Conservation (phyloP, 2,797 vertebrate species). For the Nannoperca australis region DNA sequence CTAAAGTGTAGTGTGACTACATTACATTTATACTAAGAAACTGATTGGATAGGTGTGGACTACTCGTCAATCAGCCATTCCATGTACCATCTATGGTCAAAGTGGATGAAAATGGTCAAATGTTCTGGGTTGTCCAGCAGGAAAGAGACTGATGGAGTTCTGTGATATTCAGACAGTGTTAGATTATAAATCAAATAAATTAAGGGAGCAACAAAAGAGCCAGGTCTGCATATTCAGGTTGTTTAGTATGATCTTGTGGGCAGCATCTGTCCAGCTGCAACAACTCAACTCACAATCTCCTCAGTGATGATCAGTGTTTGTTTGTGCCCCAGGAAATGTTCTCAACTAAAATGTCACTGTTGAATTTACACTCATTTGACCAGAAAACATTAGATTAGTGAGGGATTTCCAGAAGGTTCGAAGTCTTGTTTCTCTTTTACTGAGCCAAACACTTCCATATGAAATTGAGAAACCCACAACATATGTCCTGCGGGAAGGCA, state of each 20-base stretch:
- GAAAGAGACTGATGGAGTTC: slow-evolving; percentile 7
- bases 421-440: neutral
- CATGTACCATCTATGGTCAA: neutral
- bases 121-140: neutral
- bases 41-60: neutral
- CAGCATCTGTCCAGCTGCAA: neutral
- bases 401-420: neutral
- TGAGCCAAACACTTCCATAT: neutral
- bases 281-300: neutral
- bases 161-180: neutral
- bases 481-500: neutral
- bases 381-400: neutral
- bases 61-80: too few species aligned
- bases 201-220: neutral
- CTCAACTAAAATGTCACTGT: neutral
- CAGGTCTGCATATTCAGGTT: neutral
- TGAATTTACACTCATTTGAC: neutral
- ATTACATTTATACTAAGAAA: neutral
- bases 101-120: neutral
- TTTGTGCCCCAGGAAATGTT: neutral
- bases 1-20: neutral
- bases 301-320: neutral
- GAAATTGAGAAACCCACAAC: neutral
- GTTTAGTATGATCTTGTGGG: neutral
- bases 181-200: neutral